phyloP scores from a whole-genome alignment of 2,888 invertebrate species.

The Cecidostiba fungosa region DNA sequence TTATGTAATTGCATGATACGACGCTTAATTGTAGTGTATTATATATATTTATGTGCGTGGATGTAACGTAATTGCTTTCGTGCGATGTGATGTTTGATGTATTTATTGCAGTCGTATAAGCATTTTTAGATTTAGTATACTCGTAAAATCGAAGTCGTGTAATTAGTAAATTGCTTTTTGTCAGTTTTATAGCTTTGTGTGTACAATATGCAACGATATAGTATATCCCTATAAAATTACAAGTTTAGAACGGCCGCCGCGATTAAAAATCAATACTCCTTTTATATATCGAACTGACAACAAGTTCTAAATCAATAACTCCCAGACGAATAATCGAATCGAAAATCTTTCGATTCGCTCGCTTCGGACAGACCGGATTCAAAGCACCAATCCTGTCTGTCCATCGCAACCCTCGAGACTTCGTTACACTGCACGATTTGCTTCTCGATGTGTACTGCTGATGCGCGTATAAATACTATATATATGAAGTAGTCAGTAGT shows the following conservation, averaged over 20 bases:
- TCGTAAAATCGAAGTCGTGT: neutral
- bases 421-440: conserved; percentile 34
- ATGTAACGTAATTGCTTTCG: conserved; percentile 21
- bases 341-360: neutral
- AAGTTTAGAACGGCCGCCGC: neutral
- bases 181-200: conserved; percentile 18
- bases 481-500: conserved; percentile 7
- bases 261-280: neutral
- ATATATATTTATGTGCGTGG: conserved; percentile 19
- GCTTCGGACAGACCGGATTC: neutral
- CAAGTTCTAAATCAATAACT: neutral
- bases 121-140: conserved; percentile 19
- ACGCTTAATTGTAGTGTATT: conserved; percentile 7
- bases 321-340: neutral
- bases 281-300: neutral
- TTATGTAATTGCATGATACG: conserved; percentile 42
- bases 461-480: neutral
- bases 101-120: conserved; percentile 29
- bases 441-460: conserved; percentile 6
- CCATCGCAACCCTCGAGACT: neutral
- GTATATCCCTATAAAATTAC: neutral
- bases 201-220: neutral
- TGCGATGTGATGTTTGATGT: conserved; percentile 25
- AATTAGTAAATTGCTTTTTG: conserved; percentile 5
- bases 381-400: neutral